Evolutionary conservation across 2,113 vertebrate genomes (phyloP), one percentile per base, ranked within the genome.

Genomic region (Hydrolagus affinis): DNA sequence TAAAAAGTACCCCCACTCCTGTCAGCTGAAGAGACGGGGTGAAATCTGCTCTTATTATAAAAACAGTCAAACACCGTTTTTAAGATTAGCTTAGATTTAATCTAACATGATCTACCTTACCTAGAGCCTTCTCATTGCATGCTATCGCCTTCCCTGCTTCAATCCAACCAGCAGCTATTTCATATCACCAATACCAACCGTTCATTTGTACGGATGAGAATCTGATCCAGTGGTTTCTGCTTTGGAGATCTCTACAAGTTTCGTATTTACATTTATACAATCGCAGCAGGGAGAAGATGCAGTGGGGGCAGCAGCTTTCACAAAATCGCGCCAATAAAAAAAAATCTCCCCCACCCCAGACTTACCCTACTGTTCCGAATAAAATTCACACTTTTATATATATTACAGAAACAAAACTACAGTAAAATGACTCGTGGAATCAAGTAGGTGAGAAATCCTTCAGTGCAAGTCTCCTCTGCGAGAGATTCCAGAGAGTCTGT

Each of bases 131-230:
- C 78, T 83, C 78, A 64, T 83, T 83, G 78, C 78, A 83, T 83
- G 78, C 78, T 83, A 83, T 66, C 66, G 62, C 66, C 78, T 83
- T 83, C 78, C 78, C 78, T 83, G 78, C 78, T 83, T 83, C 78
- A 83, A 83, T 83, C 78, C 78, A 83, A 83, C 78, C 78, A 83
- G 78, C 78, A 83, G 78, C 78, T 83, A 83, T 83, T 83, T 83
- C 66, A 66, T 83, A 83, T 83, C 25, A 83, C 78, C 78, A 83
- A 83, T 83, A 83, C 78, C 78, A 83, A 83, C 78, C 78, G 60
- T 83, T 83, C 78, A 66, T 83, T 83, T 83, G 78, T 83, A 83
- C 17, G 78, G 66, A 83, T 83, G 78, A 83, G 78, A 83, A 83
- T 83, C 78, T 83, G 78, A 83, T 83, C 78, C 78, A 83, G 78